A percentile compares a stretch with the other conserved stretches of the same genome.
Conservation (phyloP, 1,140 invertebrate species). For the Thrips palmi region DNA sequence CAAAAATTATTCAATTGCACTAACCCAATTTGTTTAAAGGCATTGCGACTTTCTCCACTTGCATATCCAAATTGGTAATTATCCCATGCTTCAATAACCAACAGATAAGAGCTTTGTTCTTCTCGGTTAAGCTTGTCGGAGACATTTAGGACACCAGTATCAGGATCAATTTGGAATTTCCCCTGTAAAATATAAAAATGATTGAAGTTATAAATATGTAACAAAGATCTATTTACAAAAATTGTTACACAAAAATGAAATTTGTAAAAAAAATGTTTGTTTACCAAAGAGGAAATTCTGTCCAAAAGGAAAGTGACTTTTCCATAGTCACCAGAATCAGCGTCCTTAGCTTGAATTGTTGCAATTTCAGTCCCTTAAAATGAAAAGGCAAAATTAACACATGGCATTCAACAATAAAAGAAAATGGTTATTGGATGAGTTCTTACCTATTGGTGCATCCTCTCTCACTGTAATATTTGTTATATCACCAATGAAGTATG, state of each 20-base stretch:
- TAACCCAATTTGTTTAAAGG: conserved; percentile 79
- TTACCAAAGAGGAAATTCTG: conserved; percentile 57
- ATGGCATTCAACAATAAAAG: background rate
- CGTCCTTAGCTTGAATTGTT: conserved; percentile 57
- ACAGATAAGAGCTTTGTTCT: conserved; percentile 47
- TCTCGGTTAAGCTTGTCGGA: conserved; percentile 70
- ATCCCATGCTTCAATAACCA: conserved; percentile 86
- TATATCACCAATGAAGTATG: conserved; percentile 53
- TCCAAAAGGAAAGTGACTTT: conserved; percentile 80
- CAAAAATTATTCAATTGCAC: conserved; percentile 18
- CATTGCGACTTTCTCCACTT: conserved; percentile 76
- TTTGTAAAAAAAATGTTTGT: background rate
- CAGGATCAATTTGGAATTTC: conserved; percentile 69
- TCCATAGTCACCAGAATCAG: conserved; percentile 74
- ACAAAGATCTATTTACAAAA: background rate
- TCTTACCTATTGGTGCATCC: conserved; percentile 45
- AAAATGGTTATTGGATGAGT: background rate
- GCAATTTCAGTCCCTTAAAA: conserved; percentile 41
- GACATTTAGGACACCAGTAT: conserved; percentile 62
- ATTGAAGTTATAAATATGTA: background rate
- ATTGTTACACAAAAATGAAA: background rate
- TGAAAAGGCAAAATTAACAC: background rate
- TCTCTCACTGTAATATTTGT: conserved; percentile 57
- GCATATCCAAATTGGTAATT: conserved; percentile 84
- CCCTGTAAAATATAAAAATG: conserved; percentile 28